A percentile compares a stretch with the other conserved stretches of the same genome.
Evolutionary conservation across 2,113 vertebrate species (phyloP).

Genomic region (Terrapene triunguis): DNA sequence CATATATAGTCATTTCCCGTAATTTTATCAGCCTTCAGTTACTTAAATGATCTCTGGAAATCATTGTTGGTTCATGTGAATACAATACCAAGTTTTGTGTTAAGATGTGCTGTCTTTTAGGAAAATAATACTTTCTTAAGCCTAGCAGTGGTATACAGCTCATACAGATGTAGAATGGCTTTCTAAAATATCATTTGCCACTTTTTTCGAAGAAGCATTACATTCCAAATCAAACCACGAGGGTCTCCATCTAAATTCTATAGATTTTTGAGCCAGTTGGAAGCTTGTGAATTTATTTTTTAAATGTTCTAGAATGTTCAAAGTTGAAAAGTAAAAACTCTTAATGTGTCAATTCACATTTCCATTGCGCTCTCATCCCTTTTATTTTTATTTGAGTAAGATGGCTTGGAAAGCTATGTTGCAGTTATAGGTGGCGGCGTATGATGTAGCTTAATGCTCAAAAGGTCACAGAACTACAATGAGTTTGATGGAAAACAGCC

Average conservation of each 20-base stretch:
- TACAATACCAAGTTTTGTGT: constrained; percentile 71
- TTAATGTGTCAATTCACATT: constrained; percentile 59
- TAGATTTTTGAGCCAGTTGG: constrained; percentile 38
- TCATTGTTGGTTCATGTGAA: constrained; percentile 78
- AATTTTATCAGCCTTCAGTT: constrained; percentile 85
- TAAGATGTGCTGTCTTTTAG: constrained; percentile 68
- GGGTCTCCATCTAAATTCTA: constrained; percentile 56
- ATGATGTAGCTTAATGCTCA: constrained; percentile 71
- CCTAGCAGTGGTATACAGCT: constrained; percentile 29
- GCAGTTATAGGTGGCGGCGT: constrained; percentile 55
- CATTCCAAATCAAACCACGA: constrained; percentile 19
- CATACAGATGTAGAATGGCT: constrained; percentile 27
- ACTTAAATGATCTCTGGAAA: constrained; percentile 81
- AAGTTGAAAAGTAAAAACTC: too few species aligned
- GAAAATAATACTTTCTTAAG: constrained; percentile 72
- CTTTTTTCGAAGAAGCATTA: constrained; percentile 41
- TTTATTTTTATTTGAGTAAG: constrained; percentile 75
- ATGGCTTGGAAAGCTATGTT: constrained; percentile 62
- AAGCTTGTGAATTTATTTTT: constrained; percentile 66
- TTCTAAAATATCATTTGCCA: constrained; percentile 11
- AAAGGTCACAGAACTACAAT: constrained; percentile 76
- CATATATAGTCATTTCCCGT: constrained; percentile 84
- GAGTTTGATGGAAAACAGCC: constrained; percentile 90
- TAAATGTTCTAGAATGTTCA: constrained; percentile 66
- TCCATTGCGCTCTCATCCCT: constrained; percentile 66